These are phyloP conservation scores for Wasmannia auropunctata DNA, from an alignment of 1,140 invertebrate species.

Conservation along the genomic window DNA sequence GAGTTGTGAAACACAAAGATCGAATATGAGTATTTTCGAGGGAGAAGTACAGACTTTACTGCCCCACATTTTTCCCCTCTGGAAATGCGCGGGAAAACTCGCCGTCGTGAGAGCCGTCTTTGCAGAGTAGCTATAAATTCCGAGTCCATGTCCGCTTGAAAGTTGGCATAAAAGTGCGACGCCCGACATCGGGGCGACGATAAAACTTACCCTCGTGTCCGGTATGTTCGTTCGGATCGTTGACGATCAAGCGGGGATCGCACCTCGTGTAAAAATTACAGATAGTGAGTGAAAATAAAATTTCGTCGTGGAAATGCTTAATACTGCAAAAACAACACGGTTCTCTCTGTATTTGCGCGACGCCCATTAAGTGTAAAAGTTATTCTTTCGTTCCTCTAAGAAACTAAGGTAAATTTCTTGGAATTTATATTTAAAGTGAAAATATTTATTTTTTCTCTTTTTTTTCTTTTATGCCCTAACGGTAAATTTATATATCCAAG, in stretches of 20 bases:
- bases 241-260: conserved; percentile 18
- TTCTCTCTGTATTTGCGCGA: not conserved
- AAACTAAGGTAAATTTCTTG: not conserved
- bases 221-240: conserved; percentile 35
- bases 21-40: not conserved
- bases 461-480: not conserved
- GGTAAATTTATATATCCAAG: not conserved
- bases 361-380: not conserved
- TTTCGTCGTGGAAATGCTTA: not conserved
- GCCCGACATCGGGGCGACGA: conserved; percentile 28
- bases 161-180: conserved; percentile 52
- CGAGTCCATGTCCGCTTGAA: conserved; percentile 17
- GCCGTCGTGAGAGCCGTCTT: conserved; percentile 27
- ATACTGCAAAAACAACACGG: not conserved
- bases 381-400: not conserved
- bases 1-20: conserved; percentile 11
- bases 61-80: conserved; percentile 2
- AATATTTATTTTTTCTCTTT: not conserved
- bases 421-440: not conserved
- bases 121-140: conserved; percentile 26
- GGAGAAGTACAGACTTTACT: not conserved
- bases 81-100: conserved; percentile 21
- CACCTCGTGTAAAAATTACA: conserved; percentile 9
- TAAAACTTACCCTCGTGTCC: conserved; percentile 50
- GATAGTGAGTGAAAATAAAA: conserved; percentile 24